Conservation (phyloP, 1,140 invertebrate genomes). For the Amphibalanus amphitrite region DNA sequence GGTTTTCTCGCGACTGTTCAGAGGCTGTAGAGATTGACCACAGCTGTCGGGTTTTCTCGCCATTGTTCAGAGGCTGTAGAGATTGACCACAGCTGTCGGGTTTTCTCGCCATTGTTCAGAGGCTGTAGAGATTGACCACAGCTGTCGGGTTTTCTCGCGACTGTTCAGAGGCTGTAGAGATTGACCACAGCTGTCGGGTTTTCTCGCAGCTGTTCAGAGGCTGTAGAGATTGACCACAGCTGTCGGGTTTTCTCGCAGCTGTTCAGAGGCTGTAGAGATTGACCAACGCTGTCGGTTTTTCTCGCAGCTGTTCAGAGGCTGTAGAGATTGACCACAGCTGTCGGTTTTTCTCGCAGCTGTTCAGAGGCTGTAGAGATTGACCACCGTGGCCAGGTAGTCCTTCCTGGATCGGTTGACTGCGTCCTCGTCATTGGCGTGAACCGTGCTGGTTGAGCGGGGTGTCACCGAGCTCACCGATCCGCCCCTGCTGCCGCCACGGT, state of each 20-base stretch:
- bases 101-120: no score
- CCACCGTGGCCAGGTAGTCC: not conserved
- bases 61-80: no score
- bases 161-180: no score
- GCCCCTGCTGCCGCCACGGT: not conserved
- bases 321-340: not conserved
- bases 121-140: no score
- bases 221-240: not conserved
- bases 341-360: no score
- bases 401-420: not conserved
- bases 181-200: not conserved
- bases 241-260: not conserved
- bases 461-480: not conserved
- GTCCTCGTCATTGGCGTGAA: not conserved
- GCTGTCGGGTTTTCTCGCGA: no score
- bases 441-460: not conserved
- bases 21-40: not conserved
- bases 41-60: not conserved
- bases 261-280: no score
- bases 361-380: not conserved
- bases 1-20: not conserved
- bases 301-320: no score
- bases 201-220: no score
- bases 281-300: no score
- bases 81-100: no score